Evolutionary conservation across 1,140 invertebrate genomes (phyloP).

Genomic region (Melanaphis sacchari): DNA sequence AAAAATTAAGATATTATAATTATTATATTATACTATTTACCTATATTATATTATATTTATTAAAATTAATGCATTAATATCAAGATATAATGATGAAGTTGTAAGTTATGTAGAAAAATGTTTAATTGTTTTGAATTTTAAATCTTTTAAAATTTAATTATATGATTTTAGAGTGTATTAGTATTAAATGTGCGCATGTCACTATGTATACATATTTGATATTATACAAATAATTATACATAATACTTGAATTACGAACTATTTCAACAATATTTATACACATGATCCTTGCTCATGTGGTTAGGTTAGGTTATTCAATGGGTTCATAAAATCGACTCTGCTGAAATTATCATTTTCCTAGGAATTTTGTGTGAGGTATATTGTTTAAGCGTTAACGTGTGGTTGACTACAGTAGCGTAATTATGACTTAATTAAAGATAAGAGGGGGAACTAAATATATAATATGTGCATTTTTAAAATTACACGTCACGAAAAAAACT

Average conservation of each 20-base stretch:
- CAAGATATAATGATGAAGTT: background rate
- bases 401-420: background rate
- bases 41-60: slow-evolving; percentile 20
- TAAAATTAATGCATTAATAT: background rate
- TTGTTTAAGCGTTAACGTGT: background rate
- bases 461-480: background rate
- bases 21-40: background rate
- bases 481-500: too few species aligned
- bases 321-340: background rate
- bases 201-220: background rate
- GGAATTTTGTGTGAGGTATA: background rate
- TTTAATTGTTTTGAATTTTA: background rate
- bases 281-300: background rate
- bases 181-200: background rate
- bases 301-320: too few species aligned
- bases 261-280: background rate
- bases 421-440: background rate
- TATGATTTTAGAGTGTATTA: slow-evolving; percentile 15
- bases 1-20: background rate
- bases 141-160: background rate
- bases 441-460: background rate
- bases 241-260: background rate
- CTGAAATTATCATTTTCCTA: background rate
- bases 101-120: slow-evolving; percentile 4
- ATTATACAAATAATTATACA: background rate